These are phyloP conservation scores for Adineta ricciae DNA, from an alignment of 2,888 invertebrate genomes.

Conservation along the genomic window DNA sequence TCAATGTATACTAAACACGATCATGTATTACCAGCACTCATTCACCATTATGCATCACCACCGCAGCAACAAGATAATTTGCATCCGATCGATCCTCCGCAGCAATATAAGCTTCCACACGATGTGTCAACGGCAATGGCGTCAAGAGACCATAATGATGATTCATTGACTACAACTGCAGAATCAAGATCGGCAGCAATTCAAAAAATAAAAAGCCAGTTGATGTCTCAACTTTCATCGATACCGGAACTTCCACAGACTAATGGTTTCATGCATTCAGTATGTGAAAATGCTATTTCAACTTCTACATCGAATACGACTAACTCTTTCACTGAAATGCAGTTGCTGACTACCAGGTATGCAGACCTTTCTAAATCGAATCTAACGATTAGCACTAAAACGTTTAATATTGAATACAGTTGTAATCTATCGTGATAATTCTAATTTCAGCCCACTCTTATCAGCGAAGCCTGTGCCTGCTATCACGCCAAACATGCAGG, in stretches of 20 bases:
- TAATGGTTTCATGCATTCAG: background rate
- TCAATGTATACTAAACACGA: background rate
- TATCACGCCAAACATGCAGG: no score
- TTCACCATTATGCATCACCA: background rate
- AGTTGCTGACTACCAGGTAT: background rate
- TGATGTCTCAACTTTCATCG: background rate
- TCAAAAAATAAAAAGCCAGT: background rate
- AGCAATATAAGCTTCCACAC: background rate
- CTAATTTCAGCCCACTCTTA: background rate
- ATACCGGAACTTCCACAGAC: background rate
- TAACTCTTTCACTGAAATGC: background rate
- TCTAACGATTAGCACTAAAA: background rate
- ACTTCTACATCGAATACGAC: background rate
- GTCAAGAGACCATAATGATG: background rate
- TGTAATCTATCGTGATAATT: no score
- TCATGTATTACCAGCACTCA: background rate
- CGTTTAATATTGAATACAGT: no score
- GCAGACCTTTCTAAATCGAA: background rate
- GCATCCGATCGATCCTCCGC: background rate
- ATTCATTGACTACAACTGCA: background rate
- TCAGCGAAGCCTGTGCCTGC: background rate
- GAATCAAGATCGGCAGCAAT: background rate
- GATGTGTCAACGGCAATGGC: background rate
- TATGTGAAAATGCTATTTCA: background rate
- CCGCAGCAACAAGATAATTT: background rate